Evolutionary conservation across 2,797 vertebrate species (phyloP), one percentile per base, ranked within the genome.

Genomic region (Taenioides sp.): DNA sequence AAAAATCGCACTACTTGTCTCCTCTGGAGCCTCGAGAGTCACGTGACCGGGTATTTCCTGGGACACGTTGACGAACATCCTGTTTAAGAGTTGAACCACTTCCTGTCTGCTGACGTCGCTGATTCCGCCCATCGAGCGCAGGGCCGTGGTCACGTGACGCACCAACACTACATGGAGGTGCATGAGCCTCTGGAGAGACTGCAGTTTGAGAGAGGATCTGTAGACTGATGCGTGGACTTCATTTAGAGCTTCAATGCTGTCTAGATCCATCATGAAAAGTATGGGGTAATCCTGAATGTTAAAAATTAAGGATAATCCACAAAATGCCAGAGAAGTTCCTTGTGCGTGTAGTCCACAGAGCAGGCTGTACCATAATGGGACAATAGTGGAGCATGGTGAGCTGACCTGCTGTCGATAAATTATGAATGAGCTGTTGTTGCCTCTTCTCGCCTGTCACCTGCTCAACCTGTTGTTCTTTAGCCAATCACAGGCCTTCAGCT

Each of bases 121-220:
- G n/a, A 67, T 71, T 40, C 75, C 64, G 0, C 71, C 78, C 50
- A 77, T 65, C 1, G 58, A 25, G 2, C 4, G 58, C 1, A 93
- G 23, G 0, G 88, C 80, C 0, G 79, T 80, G 0, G 7, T 43
- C 20, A 95, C 22, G 57, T 91, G 88, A 52, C 11, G 73, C 47
- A 92, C 65, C 1, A 65, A 82, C 27, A 94, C 86, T 0, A 70
- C 3, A 4, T 95, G 83, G 89, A 94, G 50, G 20, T 25, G 66
- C 11, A 22, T 43, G 11, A 58, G 54, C 23, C 54, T 57, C 55
- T 97, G 96, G 64, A 97, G 75, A 2, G 89, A 88, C 60, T 73
- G 77, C 3, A 97, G 92, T 82, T 96, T 97, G 79, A 96, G 79
- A 34, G 95, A 91, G 3, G 93, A 94, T 84, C 95, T 92, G 81